Evolutionary conservation across 1,140 invertebrate species (phyloP), one percentile per base, ranked within the genome.

Genomic region (Nasonia longicornis): DNA sequence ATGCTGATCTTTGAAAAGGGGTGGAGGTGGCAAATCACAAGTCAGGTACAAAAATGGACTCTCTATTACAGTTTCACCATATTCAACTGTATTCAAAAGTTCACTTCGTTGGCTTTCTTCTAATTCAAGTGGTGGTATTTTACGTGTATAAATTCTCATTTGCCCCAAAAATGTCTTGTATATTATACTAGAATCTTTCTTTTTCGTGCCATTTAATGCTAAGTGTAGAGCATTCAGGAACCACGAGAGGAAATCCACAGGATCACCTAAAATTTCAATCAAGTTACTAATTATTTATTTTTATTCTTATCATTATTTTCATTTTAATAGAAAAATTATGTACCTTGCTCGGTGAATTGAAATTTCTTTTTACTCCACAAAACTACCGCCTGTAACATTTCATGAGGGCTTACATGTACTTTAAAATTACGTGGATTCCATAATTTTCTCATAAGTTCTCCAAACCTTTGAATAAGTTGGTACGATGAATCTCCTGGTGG

Each of bases 391-490:
- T 99, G 99, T 16, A 99, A 91, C 98, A 99, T 99, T 93, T 99
- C 99, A 90, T 99, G 99, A 0, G 99, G 99, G 75, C 98, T 99
- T 2, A 99, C 99, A 89, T 99, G 99, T 6, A 98, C 97, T 92
- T 99, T 99, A 88, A 99, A 99, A 88, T 99, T 99, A 79, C 97
- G 92, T 0, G 98, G 98, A 91, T 99, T 99, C 99, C 99, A 99
- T 84, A 99, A 91, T 91, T 99, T 99, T 7, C 99, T 91, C 89
- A 99, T 94, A 10, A 99, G 91, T 90, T 99, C 99, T 3, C 98
- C 99, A 92, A 99, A 99, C 76, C 99, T 92, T 89, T 99, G 97
- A 0, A 98, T 97, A 31, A 99, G 89, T n/a, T 98, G 91, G 87
- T 96, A 97, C 20, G 94, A 94, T 8, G 96, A 97, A 89, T 98